Base-by-base conservation (phyloP, 2,888 invertebrate species). In the Rhamnusium bicolor region DNA sequence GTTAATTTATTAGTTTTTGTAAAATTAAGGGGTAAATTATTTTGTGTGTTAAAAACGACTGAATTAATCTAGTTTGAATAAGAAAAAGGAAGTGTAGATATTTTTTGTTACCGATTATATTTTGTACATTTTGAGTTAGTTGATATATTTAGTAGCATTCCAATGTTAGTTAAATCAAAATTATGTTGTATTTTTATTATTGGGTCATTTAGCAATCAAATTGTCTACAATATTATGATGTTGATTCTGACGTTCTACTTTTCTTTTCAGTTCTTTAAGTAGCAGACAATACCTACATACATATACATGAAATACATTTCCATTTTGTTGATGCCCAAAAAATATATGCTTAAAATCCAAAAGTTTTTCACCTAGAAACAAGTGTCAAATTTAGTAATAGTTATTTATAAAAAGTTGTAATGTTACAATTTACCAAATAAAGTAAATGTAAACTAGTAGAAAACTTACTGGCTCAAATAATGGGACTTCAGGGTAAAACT, bases 401-500 rank as follows among this genome's bases (percentile, higher is more conserved):
- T 76, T 74, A 72, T 54, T 62, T 72, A 53, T 73, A 72, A 76
- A 71, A 53, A 16, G 18, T 32, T 53, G 65, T 63, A 63, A 51
- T 47, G 14, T 24, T 29, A 63, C 51, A 62, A 58, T 56, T 63
- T 61, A 84, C 84, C 84, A 84, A 85, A 81, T 79, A 79, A 80
- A 78, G 68, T 78, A 53, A 84, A 80, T 79, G 79, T 79, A 78
- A 70, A 77, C 40, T 69, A 69, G 19, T 56, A 54, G 61, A 67
- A 70, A 75, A 77, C 74, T 76, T 73, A 66, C 46, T 58, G 80
- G 79, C 77, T 75, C 77, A 68, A 73, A 72, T 12, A 47, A 67
- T 56, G 71, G 75, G 78, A 80, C 75, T 78, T 84, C 84, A 83
- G 82, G 83, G 81, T 82, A 80, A 72, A 76, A 77, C 79, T 82